Conservation (phyloP, 1,140 invertebrate genomes). For the Drosophila kepulauana region DNA sequence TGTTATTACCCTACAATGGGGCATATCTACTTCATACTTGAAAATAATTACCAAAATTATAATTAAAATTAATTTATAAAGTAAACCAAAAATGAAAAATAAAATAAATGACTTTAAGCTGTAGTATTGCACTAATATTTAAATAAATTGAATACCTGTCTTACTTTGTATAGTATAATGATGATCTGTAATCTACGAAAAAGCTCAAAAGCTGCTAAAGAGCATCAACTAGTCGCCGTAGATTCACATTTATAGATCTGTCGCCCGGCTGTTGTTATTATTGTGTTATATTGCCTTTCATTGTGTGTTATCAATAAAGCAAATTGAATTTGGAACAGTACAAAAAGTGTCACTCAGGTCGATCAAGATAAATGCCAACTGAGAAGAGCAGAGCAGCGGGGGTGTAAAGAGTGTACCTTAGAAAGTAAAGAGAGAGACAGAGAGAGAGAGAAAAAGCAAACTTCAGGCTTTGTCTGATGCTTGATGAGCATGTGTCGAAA, state of each 20-base stretch:
- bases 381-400: conserved; percentile 4
- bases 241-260: conserved; percentile 12
- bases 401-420: background rate
- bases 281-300: conserved; percentile 58
- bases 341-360: conserved; percentile 75
- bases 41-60: no score
- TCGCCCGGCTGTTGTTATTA: conserved; percentile 24
- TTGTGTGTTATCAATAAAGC: conserved; percentile 78
- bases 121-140: no score
- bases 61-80: no score
- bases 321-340: conserved; percentile 76
- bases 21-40: background rate
- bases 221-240: background rate
- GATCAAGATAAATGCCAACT: conserved; percentile 76
- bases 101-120: no score
- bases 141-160: no score
- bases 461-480: conserved; percentile 56
- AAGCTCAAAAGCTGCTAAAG: background rate
- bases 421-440: background rate
- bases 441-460: background rate
- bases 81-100: no score
- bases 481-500: conserved; percentile 50
- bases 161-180: no score
- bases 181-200: background rate
- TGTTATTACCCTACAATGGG: conserved; percentile 16